Evolutionary conservation across 2,888 invertebrate genomes (phyloP), one percentile per base, ranked within the genome.

Genomic region (Habrosyne pyritoides): DNA sequence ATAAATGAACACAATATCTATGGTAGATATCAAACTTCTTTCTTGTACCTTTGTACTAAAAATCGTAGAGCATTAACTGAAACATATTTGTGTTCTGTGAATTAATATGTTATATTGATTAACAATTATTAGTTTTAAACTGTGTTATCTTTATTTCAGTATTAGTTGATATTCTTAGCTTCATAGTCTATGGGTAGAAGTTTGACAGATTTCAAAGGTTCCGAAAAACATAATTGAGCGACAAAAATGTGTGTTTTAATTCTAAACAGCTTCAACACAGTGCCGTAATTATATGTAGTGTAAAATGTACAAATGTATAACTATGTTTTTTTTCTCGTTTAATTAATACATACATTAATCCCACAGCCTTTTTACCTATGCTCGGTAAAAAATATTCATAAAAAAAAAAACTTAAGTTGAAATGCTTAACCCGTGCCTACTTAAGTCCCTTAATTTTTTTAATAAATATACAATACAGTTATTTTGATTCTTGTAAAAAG

Each of bases 371-470:
- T 61, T 66, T 64, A 63, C 66, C 62, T 59, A 67, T 66, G 63
- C 62, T 68, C 60, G 52, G 52, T 18, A 50, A 50, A 26, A 28
- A 28, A 49, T 7, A 48, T n/a, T 14, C 26, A 12, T 18, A 24
- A 26, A 14, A 26, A 14, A 26, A 22, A 22, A 50, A 28, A 67
- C 57, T 68, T 66, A 67, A 66, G 57, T 71, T 75, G 71, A 81
- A 83, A 83, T 81, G 82, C 83, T 71, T 78, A 80, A 83, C 83
- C 81, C 78, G 77, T 69, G 82, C 80, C 78, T 75, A 62, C 53
- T 60, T 64, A 63, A 63, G 55, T 54, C 55, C 47, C 53, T 53
- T 53, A 61, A 47, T 33, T 33, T 21, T n/a, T 50, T 53, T 46
- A 57, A 60, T 60, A 59, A 63, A 66, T 63, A 65, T 63, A 66